Conservation (phyloP, 2,888 invertebrate species). For the Caenorhabditis sinica region DNA sequence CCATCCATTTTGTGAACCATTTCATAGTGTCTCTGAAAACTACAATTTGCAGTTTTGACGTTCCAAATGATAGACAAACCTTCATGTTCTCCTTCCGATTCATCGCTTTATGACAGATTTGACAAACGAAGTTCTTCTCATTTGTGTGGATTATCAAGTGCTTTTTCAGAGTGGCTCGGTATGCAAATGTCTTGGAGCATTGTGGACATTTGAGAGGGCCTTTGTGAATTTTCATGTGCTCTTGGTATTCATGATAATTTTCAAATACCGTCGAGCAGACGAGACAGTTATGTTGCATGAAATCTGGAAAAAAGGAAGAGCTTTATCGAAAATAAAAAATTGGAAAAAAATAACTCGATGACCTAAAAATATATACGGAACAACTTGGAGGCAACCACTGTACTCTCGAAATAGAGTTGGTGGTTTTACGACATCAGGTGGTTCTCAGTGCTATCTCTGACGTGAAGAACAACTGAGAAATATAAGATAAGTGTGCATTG, state of each 20-base stretch:
- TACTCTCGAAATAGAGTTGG: too few relatives aligned
- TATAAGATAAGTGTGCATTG: too few relatives aligned
- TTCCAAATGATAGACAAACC: too few relatives aligned
- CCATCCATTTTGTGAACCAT: neutral
- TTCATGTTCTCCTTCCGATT: neutral
- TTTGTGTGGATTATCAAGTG: conserved; percentile 1
- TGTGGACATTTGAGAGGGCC: neutral
- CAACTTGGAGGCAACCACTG: too few relatives aligned
- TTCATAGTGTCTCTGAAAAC: conserved; percentile 18
- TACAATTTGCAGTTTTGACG: neutral
- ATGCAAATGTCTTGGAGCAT: neutral
- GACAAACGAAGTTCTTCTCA: neutral
- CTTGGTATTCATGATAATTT: neutral
- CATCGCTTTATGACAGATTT: conserved; percentile 1
- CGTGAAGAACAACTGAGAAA: too few relatives aligned
- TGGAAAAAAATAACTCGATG: neutral
- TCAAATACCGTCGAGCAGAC: neutral
- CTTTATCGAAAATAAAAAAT: neutral
- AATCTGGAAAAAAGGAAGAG: too few relatives aligned
- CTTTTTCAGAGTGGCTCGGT: neutral
- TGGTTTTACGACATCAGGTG: too few relatives aligned
- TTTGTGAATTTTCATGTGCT: neutral
- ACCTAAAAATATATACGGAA: neutral
- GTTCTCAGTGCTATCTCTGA: too few relatives aligned
- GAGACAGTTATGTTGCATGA: neutral